A percentile compares a stretch with the other conserved stretches of the same genome.
Evolutionary conservation across 2,113 vertebrate genomes (phyloP).

Genomic region (Oryzias melastigma): DNA sequence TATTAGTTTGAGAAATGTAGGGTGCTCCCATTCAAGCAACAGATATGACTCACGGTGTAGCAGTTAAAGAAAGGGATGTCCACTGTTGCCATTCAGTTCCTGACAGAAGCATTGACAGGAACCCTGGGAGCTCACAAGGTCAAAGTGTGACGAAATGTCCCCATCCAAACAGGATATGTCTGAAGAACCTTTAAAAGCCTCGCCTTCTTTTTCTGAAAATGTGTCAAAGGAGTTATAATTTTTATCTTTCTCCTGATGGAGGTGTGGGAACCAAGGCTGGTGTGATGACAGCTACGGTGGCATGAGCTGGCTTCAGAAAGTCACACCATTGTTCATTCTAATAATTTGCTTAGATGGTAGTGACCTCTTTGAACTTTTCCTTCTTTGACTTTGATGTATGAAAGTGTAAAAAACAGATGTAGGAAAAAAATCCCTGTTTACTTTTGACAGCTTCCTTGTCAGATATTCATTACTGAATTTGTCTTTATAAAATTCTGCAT

Average conservation of each 20-base stretch:
- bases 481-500: background rate
- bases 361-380: slow-evolving; percentile 59
- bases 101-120: slow-evolving; percentile 65
- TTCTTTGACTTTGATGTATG: slow-evolving; percentile 60
- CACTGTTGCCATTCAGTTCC: slow-evolving; percentile 42
- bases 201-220: slow-evolving; percentile 49
- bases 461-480: slow-evolving; percentile 26
- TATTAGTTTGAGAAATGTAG: slow-evolving; percentile 11
- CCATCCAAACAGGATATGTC: slow-evolving; percentile 72
- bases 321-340: slow-evolving; percentile 75
- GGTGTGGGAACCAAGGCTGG: slow-evolving; percentile 76
- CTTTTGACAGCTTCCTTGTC: slow-evolving; percentile 46
- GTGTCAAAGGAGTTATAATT: slow-evolving; percentile 66
- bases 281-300: slow-evolving; percentile 58
- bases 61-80: slow-evolving; percentile 25
- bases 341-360: slow-evolving; percentile 53
- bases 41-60: slow-evolving; percentile 15
- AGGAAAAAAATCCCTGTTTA: slow-evolving; percentile 14
- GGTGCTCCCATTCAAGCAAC: background rate
- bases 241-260: slow-evolving; percentile 33
- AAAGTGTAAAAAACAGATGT: slow-evolving; percentile 51
- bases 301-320: slow-evolving; percentile 44
- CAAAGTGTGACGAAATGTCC: slow-evolving; percentile 48
- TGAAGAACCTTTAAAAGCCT: slow-evolving; percentile 59
- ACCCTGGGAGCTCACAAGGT: slow-evolving; percentile 59